Percentiles rank a stretch among this genome's conserved stretches.
phyloP scores from a whole-genome alignment of 2,888 invertebrate genomes.

The Cloeon dipterum region DNA sequence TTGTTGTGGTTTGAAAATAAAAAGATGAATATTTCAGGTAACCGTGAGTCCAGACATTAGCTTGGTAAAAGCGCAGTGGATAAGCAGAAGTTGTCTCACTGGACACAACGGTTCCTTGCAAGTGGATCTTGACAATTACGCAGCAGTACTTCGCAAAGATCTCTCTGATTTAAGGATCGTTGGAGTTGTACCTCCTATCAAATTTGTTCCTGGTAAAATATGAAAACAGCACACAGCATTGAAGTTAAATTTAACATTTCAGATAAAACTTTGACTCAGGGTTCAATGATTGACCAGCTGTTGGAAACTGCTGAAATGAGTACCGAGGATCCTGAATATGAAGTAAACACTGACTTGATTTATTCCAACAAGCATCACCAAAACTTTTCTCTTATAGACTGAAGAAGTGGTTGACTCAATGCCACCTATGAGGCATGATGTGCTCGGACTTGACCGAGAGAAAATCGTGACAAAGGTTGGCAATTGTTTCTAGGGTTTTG shows the following conservation, averaged over 20 bases:
- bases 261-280: neutral
- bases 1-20: neutral
- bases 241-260: neutral
- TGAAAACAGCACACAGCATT: neutral
- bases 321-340: neutral
- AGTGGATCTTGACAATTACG: constrained; percentile 28
- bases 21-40: constrained; percentile 19
- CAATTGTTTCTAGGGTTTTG: too few species aligned
- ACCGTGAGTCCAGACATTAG: constrained; percentile 40
- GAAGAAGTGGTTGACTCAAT: too few species aligned
- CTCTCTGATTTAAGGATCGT: constrained; percentile 46
- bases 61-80: constrained; percentile 48
- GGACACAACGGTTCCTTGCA: too few species aligned
- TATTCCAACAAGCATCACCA: too few species aligned
- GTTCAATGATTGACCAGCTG: neutral
- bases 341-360: too few species aligned
- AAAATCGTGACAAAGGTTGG: too few species aligned
- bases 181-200: constrained; percentile 49
- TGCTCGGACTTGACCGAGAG: too few species aligned
- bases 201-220: constrained; percentile 38
- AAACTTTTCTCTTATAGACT: too few species aligned
- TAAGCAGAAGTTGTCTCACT: too few species aligned
- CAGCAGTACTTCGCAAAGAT: constrained; percentile 41
- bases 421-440: too few species aligned
- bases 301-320: neutral